Evolutionary conservation across 2,113 vertebrate genomes (phyloP), one percentile per base, ranked within the genome.

Genomic region (Pluvianellus socialis): DNA sequence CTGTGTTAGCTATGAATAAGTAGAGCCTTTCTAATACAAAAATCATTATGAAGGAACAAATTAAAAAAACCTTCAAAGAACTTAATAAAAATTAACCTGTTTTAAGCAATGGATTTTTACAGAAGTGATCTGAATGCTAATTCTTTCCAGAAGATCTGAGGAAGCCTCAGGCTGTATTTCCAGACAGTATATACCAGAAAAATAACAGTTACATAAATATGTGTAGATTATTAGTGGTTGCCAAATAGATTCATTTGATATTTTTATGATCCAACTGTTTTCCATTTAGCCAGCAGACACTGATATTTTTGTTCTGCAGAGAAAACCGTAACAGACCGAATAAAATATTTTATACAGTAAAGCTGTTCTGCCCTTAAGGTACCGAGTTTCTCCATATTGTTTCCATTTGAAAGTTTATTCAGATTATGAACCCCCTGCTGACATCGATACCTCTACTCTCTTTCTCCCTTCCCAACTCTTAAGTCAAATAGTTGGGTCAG

Each of bases 221-320:
- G 45, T 80, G 88, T 82, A 90, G 77, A 90, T 94, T 96, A 95
- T 94, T 94, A 90, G 88, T 44, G n/a, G 81, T 52, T 94, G 91
- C 92, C 88, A 96, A 81, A 94, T 32, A 96, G 88, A 96, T 86
- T 68, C 75, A 96, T 95, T 88, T 95, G 88, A 96, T 97, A 96
- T 94, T 96, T 96, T 97, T 91, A 96, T 92, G 94, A 96, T 95
- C 86, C 94, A 92, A 96, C 83, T 97, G 96, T 96, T 97, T 96
- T 92, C 91, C 92, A 96, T 96, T 96, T 95, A 95, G 80, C 84
- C 94, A 94, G 91, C 95, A 96, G 95, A 96, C 95, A 95, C 26
- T 86, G 80, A 77, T 79, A 93, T 94, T 96, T 91, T 95, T 91
- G 81, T 91, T 94, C 92, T 79, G 81, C 86, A 86, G 61, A 94